phyloP scores from a whole-genome alignment of 2,797 vertebrate genomes.

The Poecilia velifera region DNA sequence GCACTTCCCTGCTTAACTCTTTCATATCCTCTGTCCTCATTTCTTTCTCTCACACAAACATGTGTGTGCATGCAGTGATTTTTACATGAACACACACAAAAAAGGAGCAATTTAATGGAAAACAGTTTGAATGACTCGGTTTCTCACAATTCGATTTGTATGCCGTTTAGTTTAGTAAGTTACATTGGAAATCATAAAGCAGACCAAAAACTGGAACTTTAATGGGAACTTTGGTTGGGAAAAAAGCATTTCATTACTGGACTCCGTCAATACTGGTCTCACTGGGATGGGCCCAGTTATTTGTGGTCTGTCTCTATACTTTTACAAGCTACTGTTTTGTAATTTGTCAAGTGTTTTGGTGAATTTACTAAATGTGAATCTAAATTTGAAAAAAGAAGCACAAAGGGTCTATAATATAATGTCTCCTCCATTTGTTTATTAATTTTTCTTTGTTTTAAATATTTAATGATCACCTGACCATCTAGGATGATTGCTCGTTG shows the following conservation, averaged over 20 bases:
- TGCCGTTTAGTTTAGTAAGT: background rate
- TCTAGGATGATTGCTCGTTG: background rate
- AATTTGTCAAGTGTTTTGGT: background rate
- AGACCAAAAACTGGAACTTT: background rate
- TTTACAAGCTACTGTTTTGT: background rate
- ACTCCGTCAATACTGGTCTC: constrained; percentile 67
- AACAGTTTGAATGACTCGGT: background rate
- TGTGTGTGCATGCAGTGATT: background rate
- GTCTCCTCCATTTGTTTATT: background rate
- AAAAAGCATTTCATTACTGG: constrained; percentile 16
- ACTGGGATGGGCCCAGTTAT: constrained; percentile 72
- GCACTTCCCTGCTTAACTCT: constrained; percentile 70
- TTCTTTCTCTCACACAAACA: background rate
- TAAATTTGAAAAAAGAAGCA: background rate
- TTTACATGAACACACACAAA: background rate
- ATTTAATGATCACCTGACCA: background rate
- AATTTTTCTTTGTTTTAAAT: constrained; percentile 9
- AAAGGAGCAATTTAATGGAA: background rate
- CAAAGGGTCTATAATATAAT: background rate
- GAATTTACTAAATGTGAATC: background rate
- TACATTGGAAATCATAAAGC: background rate
- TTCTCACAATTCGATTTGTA: background rate
- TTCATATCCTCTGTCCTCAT: constrained; percentile 52
- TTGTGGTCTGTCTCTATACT: constrained; percentile 72
- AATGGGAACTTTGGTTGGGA: background rate